Evolutionary conservation across 1,140 invertebrate genomes (phyloP).

Genomic region (Zaprionus kolodkinae): DNA sequence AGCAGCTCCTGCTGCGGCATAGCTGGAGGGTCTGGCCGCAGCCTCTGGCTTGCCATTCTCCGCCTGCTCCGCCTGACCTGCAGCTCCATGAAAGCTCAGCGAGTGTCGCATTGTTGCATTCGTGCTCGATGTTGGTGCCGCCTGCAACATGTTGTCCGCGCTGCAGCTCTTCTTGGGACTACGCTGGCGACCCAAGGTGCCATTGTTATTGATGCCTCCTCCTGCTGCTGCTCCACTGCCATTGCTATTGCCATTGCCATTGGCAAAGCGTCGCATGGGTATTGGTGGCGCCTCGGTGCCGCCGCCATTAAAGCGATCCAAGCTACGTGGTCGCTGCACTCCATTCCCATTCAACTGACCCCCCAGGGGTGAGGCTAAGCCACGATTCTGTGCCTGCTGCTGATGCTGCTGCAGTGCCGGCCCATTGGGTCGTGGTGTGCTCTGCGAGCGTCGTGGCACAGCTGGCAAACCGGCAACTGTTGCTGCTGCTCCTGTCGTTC

Average conservation of each 20-base stretch:
- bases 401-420: constrained; percentile 58
- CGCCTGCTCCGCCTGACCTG: constrained; percentile 31
- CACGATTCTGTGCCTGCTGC: constrained; percentile 51
- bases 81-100: constrained; percentile 72
- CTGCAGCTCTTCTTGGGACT: constrained; percentile 60
- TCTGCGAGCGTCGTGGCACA: constrained; percentile 79
- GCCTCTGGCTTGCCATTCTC: constrained; percentile 33
- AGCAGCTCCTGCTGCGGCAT: constrained; percentile 57
- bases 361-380: not conserved
- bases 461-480: constrained; percentile 46
- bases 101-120: constrained; percentile 72
- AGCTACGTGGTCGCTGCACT: constrained; percentile 70
- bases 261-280: constrained; percentile 51
- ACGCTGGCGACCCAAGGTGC: constrained; percentile 21
- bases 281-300: constrained; percentile 24
- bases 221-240: constrained; percentile 28
- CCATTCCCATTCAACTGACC: constrained; percentile 68
- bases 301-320: constrained; percentile 75
- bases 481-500: not conserved
- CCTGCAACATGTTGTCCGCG: constrained; percentile 53
- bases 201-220: constrained; percentile 17
- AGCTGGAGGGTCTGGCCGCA: constrained; percentile 68
- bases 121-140: constrained; percentile 7
- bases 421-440: constrained; percentile 63
- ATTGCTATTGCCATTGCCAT: constrained; percentile 54